Evolutionary conservation across 2,888 invertebrate genomes (phyloP).

Genomic region (Caenorhabditis sp.): DNA sequence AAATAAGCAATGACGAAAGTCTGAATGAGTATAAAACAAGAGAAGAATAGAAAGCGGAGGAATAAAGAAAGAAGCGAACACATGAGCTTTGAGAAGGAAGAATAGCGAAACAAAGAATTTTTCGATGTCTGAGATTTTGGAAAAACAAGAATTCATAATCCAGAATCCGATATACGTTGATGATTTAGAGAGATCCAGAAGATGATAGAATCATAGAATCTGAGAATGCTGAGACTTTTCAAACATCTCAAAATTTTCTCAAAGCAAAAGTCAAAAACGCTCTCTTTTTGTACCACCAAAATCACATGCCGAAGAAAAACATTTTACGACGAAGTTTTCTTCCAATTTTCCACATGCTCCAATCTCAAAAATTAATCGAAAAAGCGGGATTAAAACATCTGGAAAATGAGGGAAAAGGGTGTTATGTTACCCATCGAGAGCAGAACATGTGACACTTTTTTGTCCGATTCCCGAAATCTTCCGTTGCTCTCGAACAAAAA

Average conservation of each 20-base stretch:
- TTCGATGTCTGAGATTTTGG: slow-evolving; percentile 30
- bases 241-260: too few relatives aligned
- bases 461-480: neutral
- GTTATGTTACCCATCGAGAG: too few relatives aligned
- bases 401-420: neutral
- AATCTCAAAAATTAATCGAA: too few relatives aligned
- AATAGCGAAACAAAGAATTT: neutral
- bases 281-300: too few relatives aligned
- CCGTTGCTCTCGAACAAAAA: neutral
- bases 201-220: neutral
- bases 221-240: neutral
- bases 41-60: slow-evolving; percentile 8
- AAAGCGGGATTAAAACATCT: neutral
- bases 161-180: neutral
- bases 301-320: too few relatives aligned
- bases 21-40: neutral
- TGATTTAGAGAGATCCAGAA: neutral
- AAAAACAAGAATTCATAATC: slow-evolving; percentile 1
- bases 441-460: slow-evolving; percentile 15
- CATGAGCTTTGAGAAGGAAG: neutral
- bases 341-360: too few relatives aligned
- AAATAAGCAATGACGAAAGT: neutral
- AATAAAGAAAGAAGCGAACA: slow-evolving; percentile 1
- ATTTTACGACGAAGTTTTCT: too few relatives aligned
- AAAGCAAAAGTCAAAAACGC: too few relatives aligned